Evolutionary conservation across 2,888 invertebrate species (phyloP).

Genomic region (Tolmerus cingulatus): DNA sequence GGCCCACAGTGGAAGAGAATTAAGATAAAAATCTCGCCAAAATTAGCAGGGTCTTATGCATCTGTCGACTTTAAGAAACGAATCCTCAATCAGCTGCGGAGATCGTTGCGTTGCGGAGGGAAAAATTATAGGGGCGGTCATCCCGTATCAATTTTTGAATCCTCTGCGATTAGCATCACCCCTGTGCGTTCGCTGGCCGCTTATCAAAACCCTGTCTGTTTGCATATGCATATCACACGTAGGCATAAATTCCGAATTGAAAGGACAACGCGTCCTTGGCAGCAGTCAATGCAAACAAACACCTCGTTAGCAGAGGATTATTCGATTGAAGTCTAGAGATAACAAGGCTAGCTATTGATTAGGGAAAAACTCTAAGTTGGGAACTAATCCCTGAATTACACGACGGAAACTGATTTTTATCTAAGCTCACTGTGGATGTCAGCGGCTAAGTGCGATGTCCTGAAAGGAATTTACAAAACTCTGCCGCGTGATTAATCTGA

Average conservation of each 20-base stretch:
- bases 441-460: neutral
- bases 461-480: neutral
- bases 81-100: constrained; percentile 13
- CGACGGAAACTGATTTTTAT: constrained; percentile 12
- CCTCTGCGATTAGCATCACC: constrained; percentile 6
- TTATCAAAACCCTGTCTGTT: constrained; percentile 45
- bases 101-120: constrained; percentile 31
- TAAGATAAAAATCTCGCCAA: constrained; percentile 46
- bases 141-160: constrained; percentile 10
- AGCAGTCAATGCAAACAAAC: constrained; percentile 35
- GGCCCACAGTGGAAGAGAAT: constrained; percentile 6
- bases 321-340: constrained; percentile 45
- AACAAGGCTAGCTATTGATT: constrained; percentile 15
- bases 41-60: constrained; percentile 46
- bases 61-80: constrained; percentile 39
- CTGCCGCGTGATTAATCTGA: neutral
- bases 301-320: constrained; percentile 49
- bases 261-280: neutral
- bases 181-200: constrained; percentile 23
- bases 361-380: neutral
- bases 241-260: neutral
- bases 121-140: constrained; percentile 46
- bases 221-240: constrained; percentile 39
- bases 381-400: constrained; percentile 10
- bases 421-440: neutral